These are phyloP conservation scores for Formica exsecta DNA, from an alignment of 1,140 invertebrate genomes.

Conservation along the genomic window DNA sequence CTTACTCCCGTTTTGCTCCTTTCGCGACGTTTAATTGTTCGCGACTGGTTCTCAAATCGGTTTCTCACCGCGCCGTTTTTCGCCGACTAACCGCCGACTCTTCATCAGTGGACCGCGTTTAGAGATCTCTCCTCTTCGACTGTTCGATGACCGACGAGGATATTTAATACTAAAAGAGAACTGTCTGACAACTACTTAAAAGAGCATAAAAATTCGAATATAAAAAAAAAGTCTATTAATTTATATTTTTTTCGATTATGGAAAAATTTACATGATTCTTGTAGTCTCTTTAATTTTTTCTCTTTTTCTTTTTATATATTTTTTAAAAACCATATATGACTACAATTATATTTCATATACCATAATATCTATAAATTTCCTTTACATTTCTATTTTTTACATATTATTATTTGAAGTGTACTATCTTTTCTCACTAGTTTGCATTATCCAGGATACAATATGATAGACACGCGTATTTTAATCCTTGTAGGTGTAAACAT, in stretches of 20 bases:
- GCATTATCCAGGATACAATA: background rate
- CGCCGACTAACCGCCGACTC: slow-evolving; percentile 47
- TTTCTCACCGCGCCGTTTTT: slow-evolving; percentile 73
- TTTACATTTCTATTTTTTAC: background rate
- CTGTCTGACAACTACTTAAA: background rate
- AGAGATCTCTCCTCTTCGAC: slow-evolving; percentile 10
- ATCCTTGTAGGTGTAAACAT: background rate
- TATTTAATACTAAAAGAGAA: background rate
- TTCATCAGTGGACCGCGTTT: slow-evolving; percentile 34
- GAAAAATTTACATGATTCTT: background rate
- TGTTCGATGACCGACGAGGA: background rate
- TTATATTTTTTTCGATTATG: background rate
- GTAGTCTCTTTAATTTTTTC: too few relatives aligned
- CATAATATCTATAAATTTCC: background rate
- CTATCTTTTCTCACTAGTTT: background rate
- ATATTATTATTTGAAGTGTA: background rate
- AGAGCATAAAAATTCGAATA: background rate
- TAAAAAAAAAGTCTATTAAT: background rate
- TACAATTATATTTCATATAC: background rate
- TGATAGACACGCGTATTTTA: background rate
- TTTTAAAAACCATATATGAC: background rate
- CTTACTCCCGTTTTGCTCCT: slow-evolving; percentile 69
- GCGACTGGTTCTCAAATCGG: slow-evolving; percentile 78
- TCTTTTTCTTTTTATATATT: background rate
- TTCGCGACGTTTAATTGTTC: slow-evolving; percentile 82